These are phyloP conservation scores for Todiramphus chloris DNA, from an alignment of 2,113 vertebrate species.

Conservation along the genomic window DNA sequence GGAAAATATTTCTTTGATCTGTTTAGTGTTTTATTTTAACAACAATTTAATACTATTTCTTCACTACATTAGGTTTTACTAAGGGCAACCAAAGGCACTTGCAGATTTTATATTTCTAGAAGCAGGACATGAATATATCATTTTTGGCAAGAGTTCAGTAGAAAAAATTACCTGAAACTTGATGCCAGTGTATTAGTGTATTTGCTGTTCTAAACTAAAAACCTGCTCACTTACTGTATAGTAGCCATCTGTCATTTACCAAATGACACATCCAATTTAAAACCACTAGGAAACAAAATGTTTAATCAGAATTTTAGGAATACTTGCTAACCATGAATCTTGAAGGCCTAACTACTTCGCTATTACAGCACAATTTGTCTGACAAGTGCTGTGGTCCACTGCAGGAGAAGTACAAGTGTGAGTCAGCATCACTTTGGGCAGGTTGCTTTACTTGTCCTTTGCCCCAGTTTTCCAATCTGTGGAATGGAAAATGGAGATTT, in stretches of 20 bases:
- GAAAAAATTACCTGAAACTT: slow-evolving; percentile 43
- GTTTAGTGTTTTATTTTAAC: neutral
- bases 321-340: slow-evolving; percentile 45
- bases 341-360: neutral
- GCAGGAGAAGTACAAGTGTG: neutral
- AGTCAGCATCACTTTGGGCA: slow-evolving; percentile 50
- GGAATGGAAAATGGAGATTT: neutral
- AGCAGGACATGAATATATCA: neutral
- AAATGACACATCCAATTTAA: slow-evolving; percentile 65
- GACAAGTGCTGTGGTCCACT: neutral
- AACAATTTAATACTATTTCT: neutral
- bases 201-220: slow-evolving; percentile 64
- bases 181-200: neutral
- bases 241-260: slow-evolving; percentile 54
- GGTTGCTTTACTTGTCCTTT: neutral
- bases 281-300: slow-evolving; percentile 55
- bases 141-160: slow-evolving; percentile 50
- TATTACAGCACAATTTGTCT: slow-evolving; percentile 16
- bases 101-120: neutral
- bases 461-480: neutral
- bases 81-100: neutral
- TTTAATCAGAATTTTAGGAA: slow-evolving; percentile 64
- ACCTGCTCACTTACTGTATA: neutral
- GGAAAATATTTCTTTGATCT: neutral
- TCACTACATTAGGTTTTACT: neutral